Base-by-base conservation (phyloP, 2,888 invertebrate genomes). In the Tachina lurida region DNA sequence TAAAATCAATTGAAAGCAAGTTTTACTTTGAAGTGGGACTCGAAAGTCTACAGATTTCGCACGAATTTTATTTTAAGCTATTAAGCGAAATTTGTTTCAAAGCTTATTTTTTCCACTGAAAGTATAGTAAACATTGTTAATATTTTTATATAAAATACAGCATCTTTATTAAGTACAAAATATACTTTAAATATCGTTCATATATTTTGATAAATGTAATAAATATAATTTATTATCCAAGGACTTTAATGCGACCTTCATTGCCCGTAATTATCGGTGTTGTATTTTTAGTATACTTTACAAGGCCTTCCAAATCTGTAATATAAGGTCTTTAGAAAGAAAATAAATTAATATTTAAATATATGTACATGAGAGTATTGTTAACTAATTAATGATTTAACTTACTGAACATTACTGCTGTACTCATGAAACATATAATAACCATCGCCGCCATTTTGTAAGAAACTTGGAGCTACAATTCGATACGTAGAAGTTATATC, bases 361-460 rank as follows among this genome's bases (percentile, higher is more conserved):
- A 60, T 7, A 10, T 56, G 22, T 17, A 19, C 1, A 41, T 5
- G 2, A 19, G 12, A 41, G 41, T 12, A 70, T 15, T 54, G 17
- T 54, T 7, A 17, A 10, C 19, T 7, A 17, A 10, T 54, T 19
- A 13, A 4, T 13, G 19, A 47, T 19, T 67, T 41, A 10, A 90
- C 90, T 89, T 87, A 93, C 88, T 90, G 88, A 10, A 88, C 31
- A 87, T 93, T 92, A 1, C 91, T 91, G 67, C 89, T 89, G 43
- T 91, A 88, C 0, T 91, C 88, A 19, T 87, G 87, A 89, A 93
- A 90, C 88, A 94, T 94, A 81, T 93, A 89, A 90, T 94, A 96
- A 0, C 95, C 96, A 89, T 96, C 96, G 65, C 97, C 97, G 13
- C 96, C 97, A 52, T 93, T 93, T 1, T 94, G 94, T 76, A 96